Evolutionary conservation across 2,888 invertebrate species (phyloP).

Genomic region (Erebia palarica): DNA sequence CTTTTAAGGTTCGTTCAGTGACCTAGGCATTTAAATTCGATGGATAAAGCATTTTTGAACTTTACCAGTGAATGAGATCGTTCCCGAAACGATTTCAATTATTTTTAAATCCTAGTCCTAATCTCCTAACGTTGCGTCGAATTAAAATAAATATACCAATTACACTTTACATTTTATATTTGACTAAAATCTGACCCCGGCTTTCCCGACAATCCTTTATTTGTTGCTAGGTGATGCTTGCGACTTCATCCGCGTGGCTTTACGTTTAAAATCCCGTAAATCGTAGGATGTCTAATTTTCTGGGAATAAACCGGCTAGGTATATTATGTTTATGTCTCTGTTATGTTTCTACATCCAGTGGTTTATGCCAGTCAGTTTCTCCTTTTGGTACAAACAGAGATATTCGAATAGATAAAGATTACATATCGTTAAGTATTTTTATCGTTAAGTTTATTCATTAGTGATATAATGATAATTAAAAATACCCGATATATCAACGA

Average conservation of each 20-base stretch:
- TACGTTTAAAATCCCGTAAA: not conserved
- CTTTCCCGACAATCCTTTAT: too few species aligned
- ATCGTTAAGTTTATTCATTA: too few species aligned
- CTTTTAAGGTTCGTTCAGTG: constrained; percentile 21
- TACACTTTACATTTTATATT: not conserved
- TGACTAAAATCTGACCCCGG: too few species aligned
- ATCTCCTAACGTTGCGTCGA: not conserved
- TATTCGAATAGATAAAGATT: too few species aligned
- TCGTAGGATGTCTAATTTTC: not conserved
- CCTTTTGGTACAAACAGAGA: too few species aligned
- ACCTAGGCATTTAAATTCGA: constrained; percentile 23
- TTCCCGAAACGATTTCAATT: not conserved
- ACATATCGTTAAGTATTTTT: too few species aligned
- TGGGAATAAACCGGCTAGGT: not conserved
- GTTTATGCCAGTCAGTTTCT: too few species aligned
- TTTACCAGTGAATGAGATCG: not conserved
- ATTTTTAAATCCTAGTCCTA: not conserved
- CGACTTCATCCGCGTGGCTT: not conserved
- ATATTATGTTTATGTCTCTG: not conserved
- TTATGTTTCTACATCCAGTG: too few species aligned
- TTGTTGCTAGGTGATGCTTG: not conserved
- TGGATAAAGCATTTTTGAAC: constrained; percentile 13
- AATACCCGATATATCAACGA: too few species aligned
- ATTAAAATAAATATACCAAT: not conserved
- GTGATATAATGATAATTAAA: too few species aligned